A percentile compares a stretch with the other conserved stretches of the same genome.
Conservation (phyloP, 2,113 vertebrate genomes). For the Eublepharis macularius region DNA sequence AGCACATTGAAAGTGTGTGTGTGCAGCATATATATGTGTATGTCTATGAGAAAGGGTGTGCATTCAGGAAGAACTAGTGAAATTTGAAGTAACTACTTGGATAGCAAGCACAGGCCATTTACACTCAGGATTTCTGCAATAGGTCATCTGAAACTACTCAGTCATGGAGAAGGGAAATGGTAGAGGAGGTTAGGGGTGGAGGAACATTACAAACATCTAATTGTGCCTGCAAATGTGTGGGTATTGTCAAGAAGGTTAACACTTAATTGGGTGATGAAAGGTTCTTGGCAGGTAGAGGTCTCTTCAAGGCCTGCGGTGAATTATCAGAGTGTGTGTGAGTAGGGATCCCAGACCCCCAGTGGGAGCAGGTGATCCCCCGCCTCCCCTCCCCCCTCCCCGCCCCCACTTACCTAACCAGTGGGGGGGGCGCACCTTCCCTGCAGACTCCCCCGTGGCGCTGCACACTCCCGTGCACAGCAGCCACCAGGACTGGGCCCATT, state of each 20-base stretch:
- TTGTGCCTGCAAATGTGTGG: neutral
- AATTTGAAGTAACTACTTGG: neutral
- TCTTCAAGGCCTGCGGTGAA: neutral
- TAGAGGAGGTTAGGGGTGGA: neutral
- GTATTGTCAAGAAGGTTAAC: neutral
- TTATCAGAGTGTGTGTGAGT: neutral
- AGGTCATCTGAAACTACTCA: neutral
- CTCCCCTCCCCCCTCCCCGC: too few species aligned
- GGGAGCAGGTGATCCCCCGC: too few species aligned
- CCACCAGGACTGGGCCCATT: too few species aligned
- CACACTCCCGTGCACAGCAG: too few species aligned
- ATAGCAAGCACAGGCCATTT: neutral
- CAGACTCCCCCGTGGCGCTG: too few species aligned
- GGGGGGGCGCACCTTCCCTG: too few species aligned
- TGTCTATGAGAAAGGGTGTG: neutral
- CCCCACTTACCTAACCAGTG: too few species aligned
- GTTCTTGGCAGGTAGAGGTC: neutral
- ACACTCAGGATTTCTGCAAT: neutral
- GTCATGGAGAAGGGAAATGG: neutral
- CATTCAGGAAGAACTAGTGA: neutral
- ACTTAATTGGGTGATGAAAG: neutral
- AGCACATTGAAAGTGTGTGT: neutral
- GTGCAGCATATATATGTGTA: too few species aligned
- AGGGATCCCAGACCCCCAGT: too few species aligned
- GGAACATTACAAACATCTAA: neutral